These are phyloP conservation scores for Illadopsis cleaveri DNA, from an alignment of 2,113 vertebrate species.

Conservation along the genomic window DNA sequence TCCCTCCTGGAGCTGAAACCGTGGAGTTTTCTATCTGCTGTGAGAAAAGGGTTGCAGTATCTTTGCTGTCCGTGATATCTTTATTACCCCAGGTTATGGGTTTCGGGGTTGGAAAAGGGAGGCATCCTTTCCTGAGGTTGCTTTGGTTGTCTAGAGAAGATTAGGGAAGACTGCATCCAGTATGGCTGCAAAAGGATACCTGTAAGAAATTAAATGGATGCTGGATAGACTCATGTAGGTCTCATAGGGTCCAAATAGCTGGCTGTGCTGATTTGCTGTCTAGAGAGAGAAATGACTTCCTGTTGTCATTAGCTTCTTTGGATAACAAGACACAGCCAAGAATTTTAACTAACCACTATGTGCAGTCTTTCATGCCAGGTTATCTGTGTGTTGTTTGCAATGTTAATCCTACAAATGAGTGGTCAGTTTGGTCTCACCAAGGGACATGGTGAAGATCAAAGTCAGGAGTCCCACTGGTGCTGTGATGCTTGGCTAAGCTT, in stretches of 20 bases:
- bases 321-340: not conserved
- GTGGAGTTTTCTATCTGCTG: not conserved
- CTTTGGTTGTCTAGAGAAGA: not conserved
- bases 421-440: not conserved
- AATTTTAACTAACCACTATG: not conserved
- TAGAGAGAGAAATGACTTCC: not conserved
- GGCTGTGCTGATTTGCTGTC: not conserved
- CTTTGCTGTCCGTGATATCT: not conserved
- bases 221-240: not conserved
- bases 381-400: not conserved
- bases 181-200: not conserved
- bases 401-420: not conserved
- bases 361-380: not conserved
- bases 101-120: not conserved
- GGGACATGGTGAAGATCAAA: not conserved
- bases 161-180: not conserved
- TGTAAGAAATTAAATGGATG: not conserved
- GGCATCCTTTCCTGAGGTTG: not conserved
- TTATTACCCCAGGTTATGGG: not conserved
- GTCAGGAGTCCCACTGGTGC: not conserved
- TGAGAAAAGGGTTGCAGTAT: not conserved
- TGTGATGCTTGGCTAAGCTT: not conserved
- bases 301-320: not conserved
- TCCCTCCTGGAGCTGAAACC: not conserved
- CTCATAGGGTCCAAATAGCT: not conserved